These are phyloP conservation scores for Hanleya hanleyi DNA, from an alignment of 2,888 invertebrate genomes.

Conservation along the genomic window DNA sequence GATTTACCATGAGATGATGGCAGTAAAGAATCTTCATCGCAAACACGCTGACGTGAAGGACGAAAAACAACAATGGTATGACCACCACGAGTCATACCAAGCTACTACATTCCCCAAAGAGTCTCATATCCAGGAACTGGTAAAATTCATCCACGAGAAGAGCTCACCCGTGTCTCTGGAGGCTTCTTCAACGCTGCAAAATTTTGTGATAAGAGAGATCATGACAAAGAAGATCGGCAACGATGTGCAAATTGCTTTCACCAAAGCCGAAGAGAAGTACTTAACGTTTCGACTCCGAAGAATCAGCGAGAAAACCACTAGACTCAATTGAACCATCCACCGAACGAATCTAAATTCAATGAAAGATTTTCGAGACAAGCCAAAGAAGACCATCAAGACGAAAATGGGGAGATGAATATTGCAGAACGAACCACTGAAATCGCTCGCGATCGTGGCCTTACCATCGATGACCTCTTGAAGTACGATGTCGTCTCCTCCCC, in stretches of 20 bases:
- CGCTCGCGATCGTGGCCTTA: no score
- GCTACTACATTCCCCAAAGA: not conserved
- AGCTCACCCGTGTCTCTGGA: not conserved
- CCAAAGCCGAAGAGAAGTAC: not conserved
- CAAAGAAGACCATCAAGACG: not conserved
- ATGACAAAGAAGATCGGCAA: not conserved
- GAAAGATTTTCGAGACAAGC: not conserved
- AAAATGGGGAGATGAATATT: not conserved
- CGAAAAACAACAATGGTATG: not conserved
- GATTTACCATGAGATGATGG: conserved; percentile 19
- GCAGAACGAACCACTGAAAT: not conserved
- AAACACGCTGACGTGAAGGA: conserved; percentile 10
- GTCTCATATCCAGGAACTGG: not conserved
- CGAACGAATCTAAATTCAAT: not conserved
- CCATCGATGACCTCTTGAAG: not conserved
- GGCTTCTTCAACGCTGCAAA: not conserved
- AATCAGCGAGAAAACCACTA: not conserved
- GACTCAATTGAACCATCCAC: not conserved
- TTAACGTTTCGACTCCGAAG: not conserved
- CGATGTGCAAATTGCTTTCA: not conserved
- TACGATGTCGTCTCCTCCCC: not conserved
- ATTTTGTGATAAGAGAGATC: not conserved
- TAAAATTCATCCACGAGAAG: not conserved
- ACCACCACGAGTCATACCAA: not conserved
- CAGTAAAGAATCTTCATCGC: conserved; percentile 14